These are phyloP conservation scores for Climacteris rufus DNA, from an alignment of 2,113 vertebrate genomes.

Conservation along the genomic window DNA sequence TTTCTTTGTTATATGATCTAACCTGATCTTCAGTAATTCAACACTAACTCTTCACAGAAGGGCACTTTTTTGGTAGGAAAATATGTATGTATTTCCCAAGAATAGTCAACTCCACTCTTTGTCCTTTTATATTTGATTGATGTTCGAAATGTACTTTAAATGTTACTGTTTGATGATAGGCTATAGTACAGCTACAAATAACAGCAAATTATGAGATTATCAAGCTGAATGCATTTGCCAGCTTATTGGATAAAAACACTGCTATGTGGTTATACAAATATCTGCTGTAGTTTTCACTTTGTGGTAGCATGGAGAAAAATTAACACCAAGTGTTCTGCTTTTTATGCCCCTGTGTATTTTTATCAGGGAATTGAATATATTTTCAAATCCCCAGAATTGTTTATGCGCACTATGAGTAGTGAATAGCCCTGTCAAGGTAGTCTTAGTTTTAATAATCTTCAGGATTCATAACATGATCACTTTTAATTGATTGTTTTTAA, in stretches of 20 bases:
- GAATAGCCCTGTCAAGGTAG: background rate
- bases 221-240: background rate
- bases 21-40: background rate
- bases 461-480: background rate
- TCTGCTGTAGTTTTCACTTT: background rate
- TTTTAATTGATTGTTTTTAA: background rate
- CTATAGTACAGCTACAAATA: background rate
- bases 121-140: background rate
- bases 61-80: background rate
- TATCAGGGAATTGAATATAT: background rate
- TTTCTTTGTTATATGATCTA: rapidly evolving
- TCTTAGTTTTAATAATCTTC: background rate
- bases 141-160: background rate
- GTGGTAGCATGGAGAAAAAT: background rate
- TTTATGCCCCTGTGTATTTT: background rate
- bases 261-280: background rate
- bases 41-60: background rate
- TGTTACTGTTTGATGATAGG: background rate
- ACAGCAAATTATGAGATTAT: background rate
- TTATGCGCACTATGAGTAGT: background rate
- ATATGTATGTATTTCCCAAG: background rate
- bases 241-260: background rate
- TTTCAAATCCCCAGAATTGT: background rate
- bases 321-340: background rate
- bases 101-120: background rate